Evolutionary conservation across 1,140 invertebrate species (phyloP).

Genomic region (Pachyrhynchus sulphureomaculatus): DNA sequence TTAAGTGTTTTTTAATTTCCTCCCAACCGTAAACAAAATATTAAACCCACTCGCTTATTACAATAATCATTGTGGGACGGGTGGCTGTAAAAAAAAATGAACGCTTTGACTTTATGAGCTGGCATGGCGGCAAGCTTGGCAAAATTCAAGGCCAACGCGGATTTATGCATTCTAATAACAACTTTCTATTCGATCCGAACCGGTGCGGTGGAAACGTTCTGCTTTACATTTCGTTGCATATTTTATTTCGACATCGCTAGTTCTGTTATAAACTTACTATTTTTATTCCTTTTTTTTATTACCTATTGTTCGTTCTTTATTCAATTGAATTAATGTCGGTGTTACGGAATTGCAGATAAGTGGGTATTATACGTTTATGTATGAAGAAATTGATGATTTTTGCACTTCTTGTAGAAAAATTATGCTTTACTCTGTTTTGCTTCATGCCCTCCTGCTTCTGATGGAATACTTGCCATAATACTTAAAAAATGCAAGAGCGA

Average conservation of each 20-base stretch:
- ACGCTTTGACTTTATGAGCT: conserved; percentile 6
- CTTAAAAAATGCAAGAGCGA: no score
- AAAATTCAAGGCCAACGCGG: conserved; percentile 10
- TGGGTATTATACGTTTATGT: no score
- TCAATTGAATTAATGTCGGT: no score
- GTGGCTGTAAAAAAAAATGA: conserved; percentile 3
- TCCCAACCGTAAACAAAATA: not conserved
- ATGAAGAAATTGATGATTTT: no score
- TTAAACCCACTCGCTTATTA: conserved; percentile 1
- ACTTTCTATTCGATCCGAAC: conserved; percentile 10
- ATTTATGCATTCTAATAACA: conserved; percentile 14
- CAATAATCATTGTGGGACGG: conserved; percentile 1
- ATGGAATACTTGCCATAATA: no score
- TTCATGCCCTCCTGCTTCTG: no score
- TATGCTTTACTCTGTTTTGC: no score
- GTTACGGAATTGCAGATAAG: no score
- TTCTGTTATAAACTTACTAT: not conserved
- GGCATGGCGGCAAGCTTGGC: conserved; percentile 5
- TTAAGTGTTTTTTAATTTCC: no score
- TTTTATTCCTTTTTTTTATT: no score
- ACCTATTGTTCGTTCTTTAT: no score
- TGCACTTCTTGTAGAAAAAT: no score
- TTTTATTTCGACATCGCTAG: not conserved
- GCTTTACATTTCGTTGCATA: conserved; percentile 2
- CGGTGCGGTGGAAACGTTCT: conserved; percentile 7